Evolutionary conservation across 1,140 invertebrate genomes (phyloP).

Genomic region (Cydia fagiglandana): DNA sequence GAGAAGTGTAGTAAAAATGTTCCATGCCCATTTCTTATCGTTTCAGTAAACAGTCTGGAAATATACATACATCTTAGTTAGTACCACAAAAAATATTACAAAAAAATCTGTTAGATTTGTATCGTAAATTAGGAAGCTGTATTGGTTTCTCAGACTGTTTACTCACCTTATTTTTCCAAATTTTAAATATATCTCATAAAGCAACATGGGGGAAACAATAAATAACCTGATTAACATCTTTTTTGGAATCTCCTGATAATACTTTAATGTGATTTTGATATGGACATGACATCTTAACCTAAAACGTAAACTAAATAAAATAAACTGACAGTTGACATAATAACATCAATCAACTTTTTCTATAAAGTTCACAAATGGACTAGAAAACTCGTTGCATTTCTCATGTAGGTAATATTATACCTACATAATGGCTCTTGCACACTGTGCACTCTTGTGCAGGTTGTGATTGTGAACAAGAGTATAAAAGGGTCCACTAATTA

Average conservation of each 20-base stretch:
- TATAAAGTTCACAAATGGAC: background rate
- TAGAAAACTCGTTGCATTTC: background rate
- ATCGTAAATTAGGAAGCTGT: background rate
- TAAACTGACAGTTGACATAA: slow-evolving; percentile 21
- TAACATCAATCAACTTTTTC: slow-evolving; percentile 12
- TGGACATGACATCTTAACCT: slow-evolving; percentile 75
- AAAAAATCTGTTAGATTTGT: background rate
- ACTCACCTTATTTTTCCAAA: slow-evolving; percentile 34
- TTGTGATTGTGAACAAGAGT: no score
- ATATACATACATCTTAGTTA: slow-evolving; percentile 20
- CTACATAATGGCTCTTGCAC: background rate
- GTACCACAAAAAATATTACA: background rate
- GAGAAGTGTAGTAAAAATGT: background rate
- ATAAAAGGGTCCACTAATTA: no score
- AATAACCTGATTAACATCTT: slow-evolving; percentile 43
- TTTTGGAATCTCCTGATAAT: slow-evolving; percentile 42
- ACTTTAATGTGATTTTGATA: slow-evolving; percentile 72
- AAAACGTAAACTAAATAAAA: slow-evolving; percentile 35
- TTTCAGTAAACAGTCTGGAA: slow-evolving; percentile 32
- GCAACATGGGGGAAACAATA: background rate
- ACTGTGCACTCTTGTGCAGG: no score
- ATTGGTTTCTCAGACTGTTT: slow-evolving; percentile 26
- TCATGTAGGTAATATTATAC: background rate
- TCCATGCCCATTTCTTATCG: slow-evolving; percentile 2
- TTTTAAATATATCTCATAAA: slow-evolving; percentile 10